Percentiles rank a stretch among this genome's conserved stretches.
Evolutionary conservation across 2,113 vertebrate species (phyloP).

Genomic region (Balaenoptera acutorostrata): DNA sequence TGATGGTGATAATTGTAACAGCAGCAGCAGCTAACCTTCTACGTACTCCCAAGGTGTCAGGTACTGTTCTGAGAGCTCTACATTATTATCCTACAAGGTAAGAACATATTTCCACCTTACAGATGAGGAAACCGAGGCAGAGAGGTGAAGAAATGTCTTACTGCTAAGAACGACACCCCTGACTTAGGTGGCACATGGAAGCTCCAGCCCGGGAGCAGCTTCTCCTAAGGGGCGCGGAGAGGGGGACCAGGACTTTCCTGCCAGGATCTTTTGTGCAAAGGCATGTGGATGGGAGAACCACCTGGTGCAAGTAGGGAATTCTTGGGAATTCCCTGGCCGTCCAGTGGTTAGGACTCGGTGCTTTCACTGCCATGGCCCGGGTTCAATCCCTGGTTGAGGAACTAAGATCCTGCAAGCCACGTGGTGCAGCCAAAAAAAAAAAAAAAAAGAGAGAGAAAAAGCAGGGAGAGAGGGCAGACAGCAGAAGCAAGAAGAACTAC

Average conservation of each 20-base stretch:
- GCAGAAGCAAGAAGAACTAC: too few relatives aligned
- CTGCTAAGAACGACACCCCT: rapidly evolving
- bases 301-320: not conserved
- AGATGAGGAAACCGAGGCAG: not conserved
- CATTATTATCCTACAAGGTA: rapidly evolving
- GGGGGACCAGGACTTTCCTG: not conserved
- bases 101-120: not conserved
- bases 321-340: not conserved
- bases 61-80: not conserved
- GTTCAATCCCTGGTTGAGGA: not conserved
- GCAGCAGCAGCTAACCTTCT: not conserved
- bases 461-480: too few relatives aligned
- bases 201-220: not conserved
- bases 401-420: not conserved
- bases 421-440: too few relatives aligned
- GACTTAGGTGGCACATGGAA: rapidly evolving
- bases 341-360: not conserved
- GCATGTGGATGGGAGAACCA: rapidly evolving
- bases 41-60: not conserved
- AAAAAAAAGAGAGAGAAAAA: too few relatives aligned
- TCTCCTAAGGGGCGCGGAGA: not conserved
- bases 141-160: not conserved
- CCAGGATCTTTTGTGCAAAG: not conserved
- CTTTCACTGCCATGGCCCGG: not conserved
- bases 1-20: too few relatives aligned